phyloP scores from a whole-genome alignment of 1,140 invertebrate species.

The Frieseomelitta varia region DNA sequence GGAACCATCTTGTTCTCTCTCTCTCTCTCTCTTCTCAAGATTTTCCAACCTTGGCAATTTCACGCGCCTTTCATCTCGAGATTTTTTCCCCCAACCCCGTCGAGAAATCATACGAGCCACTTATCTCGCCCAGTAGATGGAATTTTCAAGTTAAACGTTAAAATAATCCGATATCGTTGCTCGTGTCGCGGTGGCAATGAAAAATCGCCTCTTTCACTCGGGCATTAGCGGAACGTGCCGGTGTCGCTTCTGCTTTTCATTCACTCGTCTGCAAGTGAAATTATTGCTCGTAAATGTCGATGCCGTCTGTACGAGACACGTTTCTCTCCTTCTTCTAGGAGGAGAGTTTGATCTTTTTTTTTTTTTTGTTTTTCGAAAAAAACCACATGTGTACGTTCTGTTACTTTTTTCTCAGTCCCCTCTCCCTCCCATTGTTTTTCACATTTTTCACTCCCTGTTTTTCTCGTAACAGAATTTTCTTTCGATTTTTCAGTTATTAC shows the following conservation, averaged over 20 bases:
- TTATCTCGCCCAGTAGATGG: not conserved
- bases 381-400: not conserved
- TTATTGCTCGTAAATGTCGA: constrained; percentile 1
- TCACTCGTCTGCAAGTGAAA: not conserved
- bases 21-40: not conserved
- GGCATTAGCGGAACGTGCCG: not conserved
- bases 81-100: not conserved
- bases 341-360: not conserved
- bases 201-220: constrained; percentile 25
- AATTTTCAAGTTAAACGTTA: constrained; percentile 14
- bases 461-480: not conserved
- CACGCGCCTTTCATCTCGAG: not conserved
- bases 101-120: not conserved
- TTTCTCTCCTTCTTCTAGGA: not conserved
- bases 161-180: not conserved
- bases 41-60: not conserved
- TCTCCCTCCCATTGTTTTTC: not conserved
- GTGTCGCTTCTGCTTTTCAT: not conserved
- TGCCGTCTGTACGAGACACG: not conserved
- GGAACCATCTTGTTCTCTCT: too few species aligned
- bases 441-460: not conserved
- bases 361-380: too few species aligned
- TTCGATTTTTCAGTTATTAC: not conserved
- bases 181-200: constrained; percentile 11
- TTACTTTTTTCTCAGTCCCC: not conserved